Base-by-base conservation (phyloP, 2,888 invertebrate genomes). In the Romanomermis culicivorax region DNA sequence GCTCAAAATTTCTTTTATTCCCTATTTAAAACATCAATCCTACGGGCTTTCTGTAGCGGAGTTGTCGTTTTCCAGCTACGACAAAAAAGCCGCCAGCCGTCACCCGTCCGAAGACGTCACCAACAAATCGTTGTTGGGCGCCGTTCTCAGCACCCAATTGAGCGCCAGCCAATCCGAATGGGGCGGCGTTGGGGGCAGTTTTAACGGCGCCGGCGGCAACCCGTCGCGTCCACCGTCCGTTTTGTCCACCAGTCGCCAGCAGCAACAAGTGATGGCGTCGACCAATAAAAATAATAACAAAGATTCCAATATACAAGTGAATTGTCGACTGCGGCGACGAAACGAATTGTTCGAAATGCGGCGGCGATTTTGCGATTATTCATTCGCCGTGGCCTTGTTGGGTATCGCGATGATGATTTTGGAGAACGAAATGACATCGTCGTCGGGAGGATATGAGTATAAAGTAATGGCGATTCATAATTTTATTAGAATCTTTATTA, bases 341-440 rank as follows among this genome's bases (percentile, higher is more conserved):
- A 93, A 95, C 80, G 86, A 87, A 64, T 79, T 97, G 69, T 97
- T 93, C 76, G 95, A 95, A 78, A 91, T 89, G 75, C 77, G 97
- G 67, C 89, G 93, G 77, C 78, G 89, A 71, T 89, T 95, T 74
- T 91, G 91, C 74, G 95, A 97, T 76, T 95, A 95, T 76, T 93
- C 95, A 62, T 80, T 97, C 68, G 88, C 93, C 63, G 93, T 95
- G 83, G 93, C 91, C 67, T 87, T 95, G 85, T 87, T 95, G 75
- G 97, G 95, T 68, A 95, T 97, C 75, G 82, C 87, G 73, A 81
- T 91, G 70, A 97, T 97, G 97, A 87, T 97, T 70, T 82, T 93
- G 75, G 95, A 97, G 77, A 95, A 91, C 75, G 97, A 97, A 79
- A 80, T 97, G 66, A 85, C 86, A 74, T 88, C 91, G 77, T 89